A percentile compares a stretch with the other conserved stretches of the same genome.
Conservation (phyloP, 2,888 invertebrate species). For the Lasioglossum marginatum region DNA sequence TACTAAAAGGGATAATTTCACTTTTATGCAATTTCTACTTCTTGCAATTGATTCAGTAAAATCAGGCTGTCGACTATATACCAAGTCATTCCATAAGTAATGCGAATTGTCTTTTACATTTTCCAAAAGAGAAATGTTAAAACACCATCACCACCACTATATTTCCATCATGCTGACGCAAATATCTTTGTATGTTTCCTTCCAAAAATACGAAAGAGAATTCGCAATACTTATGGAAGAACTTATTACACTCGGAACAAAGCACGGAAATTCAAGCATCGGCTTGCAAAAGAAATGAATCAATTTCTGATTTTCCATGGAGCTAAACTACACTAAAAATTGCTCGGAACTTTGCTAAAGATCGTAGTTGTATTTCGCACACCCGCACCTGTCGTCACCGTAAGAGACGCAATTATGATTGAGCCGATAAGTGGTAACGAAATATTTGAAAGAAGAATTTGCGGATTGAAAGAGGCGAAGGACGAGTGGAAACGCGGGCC, state of each 20-base stretch:
- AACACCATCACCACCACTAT: neutral
- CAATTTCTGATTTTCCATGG: neutral
- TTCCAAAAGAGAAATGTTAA: neutral
- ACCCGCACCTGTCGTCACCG: neutral
- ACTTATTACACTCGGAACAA: neutral
- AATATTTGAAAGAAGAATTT: conserved; percentile 26
- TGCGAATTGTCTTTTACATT: neutral
- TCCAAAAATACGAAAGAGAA: neutral
- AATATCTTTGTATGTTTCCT: neutral
- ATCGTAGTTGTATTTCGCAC: neutral
- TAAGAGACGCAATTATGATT: neutral
- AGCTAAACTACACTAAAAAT: neutral
- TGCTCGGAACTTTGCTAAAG: neutral
- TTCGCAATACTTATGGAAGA: neutral
- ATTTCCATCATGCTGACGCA: neutral
- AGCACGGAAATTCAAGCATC: neutral
- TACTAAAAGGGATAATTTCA: too few relatives aligned
- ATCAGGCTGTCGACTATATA: too few relatives aligned
- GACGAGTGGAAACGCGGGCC: conserved; percentile 65
- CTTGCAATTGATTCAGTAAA: neutral
- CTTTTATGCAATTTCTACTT: too few relatives aligned
- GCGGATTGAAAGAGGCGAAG: conserved; percentile 39
- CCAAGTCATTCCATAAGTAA: neutral
- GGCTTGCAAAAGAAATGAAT: neutral
- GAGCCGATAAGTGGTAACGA: neutral